Percentiles rank a stretch among this genome's conserved stretches.
Conservation (phyloP, 2,888 invertebrate genomes). For the Glomeris marginata region DNA sequence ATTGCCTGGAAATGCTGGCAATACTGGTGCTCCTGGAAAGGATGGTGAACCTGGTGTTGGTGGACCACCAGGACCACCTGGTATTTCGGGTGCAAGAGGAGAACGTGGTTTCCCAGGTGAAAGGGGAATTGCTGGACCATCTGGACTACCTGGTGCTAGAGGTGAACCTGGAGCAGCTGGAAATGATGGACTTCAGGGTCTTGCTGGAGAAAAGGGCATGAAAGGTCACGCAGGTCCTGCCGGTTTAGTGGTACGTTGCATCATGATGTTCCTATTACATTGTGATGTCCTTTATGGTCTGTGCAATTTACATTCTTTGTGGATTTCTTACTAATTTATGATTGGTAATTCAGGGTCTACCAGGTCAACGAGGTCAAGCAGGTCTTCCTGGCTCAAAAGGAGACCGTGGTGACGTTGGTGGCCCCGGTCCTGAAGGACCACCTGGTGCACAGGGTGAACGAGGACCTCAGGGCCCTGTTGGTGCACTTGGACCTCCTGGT, state of each 20-base stretch:
- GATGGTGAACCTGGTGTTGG: constrained; percentile 59
- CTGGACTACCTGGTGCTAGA: constrained; percentile 43
- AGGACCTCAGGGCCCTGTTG: constrained; percentile 58
- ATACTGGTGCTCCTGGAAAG: constrained; percentile 58
- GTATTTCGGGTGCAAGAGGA: constrained; percentile 24
- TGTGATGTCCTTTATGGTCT: not conserved
- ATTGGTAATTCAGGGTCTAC: constrained; percentile 40
- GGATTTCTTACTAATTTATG: not conserved
- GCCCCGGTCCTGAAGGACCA: constrained; percentile 59
- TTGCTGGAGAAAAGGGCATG: constrained; percentile 43
- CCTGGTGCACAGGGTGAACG: constrained; percentile 59
- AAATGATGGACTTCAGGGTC: constrained; percentile 39
- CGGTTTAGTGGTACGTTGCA: constrained; percentile 41
- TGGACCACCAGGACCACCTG: constrained; percentile 43
- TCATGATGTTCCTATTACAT: not conserved
- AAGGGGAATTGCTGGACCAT: constrained; percentile 34
- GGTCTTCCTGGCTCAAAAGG: constrained; percentile 59
- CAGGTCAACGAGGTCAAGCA: constrained; percentile 48
- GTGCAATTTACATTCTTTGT: not conserved
- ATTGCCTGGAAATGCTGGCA: constrained; percentile 56
- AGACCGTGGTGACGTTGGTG: constrained; percentile 52
- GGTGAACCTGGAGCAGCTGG: constrained; percentile 52
- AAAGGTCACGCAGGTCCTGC: constrained; percentile 55
- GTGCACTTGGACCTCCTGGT: constrained; percentile 59
- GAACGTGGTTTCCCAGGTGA: constrained; percentile 52